A percentile compares a stretch with the other conserved stretches of the same genome.
Evolutionary conservation across 2,797 vertebrate genomes (phyloP).

Genomic region (Lepus townsendii): DNA sequence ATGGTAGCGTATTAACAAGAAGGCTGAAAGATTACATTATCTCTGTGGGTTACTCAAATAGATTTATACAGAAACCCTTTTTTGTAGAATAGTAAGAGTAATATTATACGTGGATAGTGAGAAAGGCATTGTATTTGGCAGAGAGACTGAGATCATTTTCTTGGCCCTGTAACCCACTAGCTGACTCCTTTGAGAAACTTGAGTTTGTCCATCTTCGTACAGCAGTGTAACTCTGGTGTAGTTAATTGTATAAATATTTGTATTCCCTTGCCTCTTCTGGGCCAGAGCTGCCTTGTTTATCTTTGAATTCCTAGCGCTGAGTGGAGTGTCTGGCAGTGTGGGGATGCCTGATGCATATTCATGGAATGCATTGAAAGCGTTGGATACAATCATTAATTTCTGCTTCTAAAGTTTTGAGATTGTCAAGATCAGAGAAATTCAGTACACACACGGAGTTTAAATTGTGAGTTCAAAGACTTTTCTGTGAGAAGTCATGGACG

Average conservation of each 20-base stretch:
- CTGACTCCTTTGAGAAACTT: conserved; percentile 16
- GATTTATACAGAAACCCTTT: conserved; percentile 55
- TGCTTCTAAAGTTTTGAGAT: background rate
- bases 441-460: conserved; percentile 23
- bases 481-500: background rate
- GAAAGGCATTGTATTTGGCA: conserved; percentile 15
- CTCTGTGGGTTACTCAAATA: conserved; percentile 68
- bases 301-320: conserved; percentile 19
- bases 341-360: background rate
- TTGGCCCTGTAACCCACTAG: background rate
- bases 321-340: background rate
- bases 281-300: conserved; percentile 24
- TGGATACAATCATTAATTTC: conserved; percentile 39
- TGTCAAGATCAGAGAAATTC: conserved; percentile 56
- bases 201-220: background rate
- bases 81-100: conserved; percentile 51
- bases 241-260: conserved; percentile 50
- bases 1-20: conserved; percentile 66
- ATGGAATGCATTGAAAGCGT: background rate
- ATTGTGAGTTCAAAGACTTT: conserved; percentile 17
- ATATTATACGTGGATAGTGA: conserved; percentile 19
- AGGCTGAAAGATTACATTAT: conserved; percentile 69
- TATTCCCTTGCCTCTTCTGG: conserved; percentile 35
- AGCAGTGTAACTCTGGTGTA: background rate
- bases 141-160: background rate